Percentiles rank a stretch among this genome's conserved stretches.
These are phyloP conservation scores for Peromyscus nudipes DNA, from an alignment of 2,797 vertebrate species.

Conservation along the genomic window DNA sequence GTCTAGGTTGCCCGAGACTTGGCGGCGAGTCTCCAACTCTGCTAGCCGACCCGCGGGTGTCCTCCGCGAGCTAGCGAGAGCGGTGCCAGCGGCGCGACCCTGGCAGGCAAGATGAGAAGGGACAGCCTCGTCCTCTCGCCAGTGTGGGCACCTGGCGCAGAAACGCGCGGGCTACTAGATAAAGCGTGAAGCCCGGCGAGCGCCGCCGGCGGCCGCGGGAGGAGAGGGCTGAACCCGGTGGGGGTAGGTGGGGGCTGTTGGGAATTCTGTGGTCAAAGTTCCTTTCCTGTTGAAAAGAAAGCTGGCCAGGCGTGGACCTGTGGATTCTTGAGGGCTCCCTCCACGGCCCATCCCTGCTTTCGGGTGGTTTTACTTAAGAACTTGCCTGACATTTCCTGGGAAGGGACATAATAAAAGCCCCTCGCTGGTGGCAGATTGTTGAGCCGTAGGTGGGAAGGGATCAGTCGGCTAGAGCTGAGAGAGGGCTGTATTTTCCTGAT, in stretches of 20 bases:
- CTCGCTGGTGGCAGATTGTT: conserved; percentile 79
- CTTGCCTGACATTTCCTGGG: conserved; percentile 74
- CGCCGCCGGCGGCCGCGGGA: neutral
- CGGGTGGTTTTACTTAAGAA: conserved; percentile 62
- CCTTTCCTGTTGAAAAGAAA: conserved; percentile 59
- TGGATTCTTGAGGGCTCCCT: conserved; percentile 43
- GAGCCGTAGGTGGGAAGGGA: conserved; percentile 76
- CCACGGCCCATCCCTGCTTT: neutral
- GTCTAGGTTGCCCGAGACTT: neutral
- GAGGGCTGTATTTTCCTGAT: conserved; percentile 71
- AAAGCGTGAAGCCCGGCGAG: conserved; percentile 32
- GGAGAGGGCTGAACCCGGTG: neutral
- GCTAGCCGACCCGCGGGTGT: neutral
- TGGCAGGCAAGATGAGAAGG: neutral
- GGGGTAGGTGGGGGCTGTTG: neutral
- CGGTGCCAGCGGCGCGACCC: neutral
- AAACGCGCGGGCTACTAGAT: conserved; percentile 1
- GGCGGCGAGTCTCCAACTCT: neutral
- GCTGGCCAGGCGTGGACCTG: conserved; percentile 39
- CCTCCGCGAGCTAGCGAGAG: neutral
- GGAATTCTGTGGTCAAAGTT: conserved; percentile 65
- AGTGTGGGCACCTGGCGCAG: neutral
- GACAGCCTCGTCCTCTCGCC: neutral
- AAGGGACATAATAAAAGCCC: conserved; percentile 64
- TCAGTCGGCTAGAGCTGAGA: conserved; percentile 64